Conservation (phyloP, 30 jellyfish, hydroid and myxozoan genomes). For the Chrysaora quinquecirrha region DNA sequence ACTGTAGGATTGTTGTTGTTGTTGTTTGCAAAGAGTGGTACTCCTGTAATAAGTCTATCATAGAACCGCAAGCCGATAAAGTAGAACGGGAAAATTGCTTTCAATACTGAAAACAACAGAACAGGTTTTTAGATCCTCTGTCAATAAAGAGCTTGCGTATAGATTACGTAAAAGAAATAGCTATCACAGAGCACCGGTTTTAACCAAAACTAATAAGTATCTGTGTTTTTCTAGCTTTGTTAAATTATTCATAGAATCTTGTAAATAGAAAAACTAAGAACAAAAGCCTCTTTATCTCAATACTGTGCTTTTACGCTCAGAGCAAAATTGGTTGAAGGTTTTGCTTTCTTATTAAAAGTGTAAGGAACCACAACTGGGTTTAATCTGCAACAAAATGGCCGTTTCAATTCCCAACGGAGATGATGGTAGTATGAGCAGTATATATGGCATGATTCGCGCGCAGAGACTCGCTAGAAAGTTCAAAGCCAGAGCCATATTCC, state of each 20-base stretch:
- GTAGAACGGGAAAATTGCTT: no score
- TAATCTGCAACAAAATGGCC: conserved; percentile 26
- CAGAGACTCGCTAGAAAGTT: conserved; percentile 62
- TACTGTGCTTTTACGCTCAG: not conserved
- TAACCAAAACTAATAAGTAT: not conserved
- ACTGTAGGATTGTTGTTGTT: no score
- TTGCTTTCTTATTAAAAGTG: not conserved
- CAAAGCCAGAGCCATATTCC: conserved; percentile 58
- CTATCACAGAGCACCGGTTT: not conserved
- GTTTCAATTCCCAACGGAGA: conserved; percentile 13
- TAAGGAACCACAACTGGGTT: not conserved
- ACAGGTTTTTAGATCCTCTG: not conserved
- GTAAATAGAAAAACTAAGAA: not conserved
- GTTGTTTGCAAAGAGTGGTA: no score
- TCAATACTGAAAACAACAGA: no score
- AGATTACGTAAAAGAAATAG: not conserved
- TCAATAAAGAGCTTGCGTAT: not conserved
- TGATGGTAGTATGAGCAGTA: conserved; percentile 33
- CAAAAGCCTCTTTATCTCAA: conserved; percentile 1
- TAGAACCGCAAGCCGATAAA: no score
- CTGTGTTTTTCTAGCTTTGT: not conserved
- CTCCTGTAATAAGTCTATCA: no score
- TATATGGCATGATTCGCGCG: conserved; percentile 70
- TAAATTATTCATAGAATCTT: not conserved
- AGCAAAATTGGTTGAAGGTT: not conserved